Percentiles rank a stretch among this genome's conserved stretches.
Evolutionary conservation across 2,797 vertebrate genomes (phyloP).

Genomic region (Falco naumanni): DNA sequence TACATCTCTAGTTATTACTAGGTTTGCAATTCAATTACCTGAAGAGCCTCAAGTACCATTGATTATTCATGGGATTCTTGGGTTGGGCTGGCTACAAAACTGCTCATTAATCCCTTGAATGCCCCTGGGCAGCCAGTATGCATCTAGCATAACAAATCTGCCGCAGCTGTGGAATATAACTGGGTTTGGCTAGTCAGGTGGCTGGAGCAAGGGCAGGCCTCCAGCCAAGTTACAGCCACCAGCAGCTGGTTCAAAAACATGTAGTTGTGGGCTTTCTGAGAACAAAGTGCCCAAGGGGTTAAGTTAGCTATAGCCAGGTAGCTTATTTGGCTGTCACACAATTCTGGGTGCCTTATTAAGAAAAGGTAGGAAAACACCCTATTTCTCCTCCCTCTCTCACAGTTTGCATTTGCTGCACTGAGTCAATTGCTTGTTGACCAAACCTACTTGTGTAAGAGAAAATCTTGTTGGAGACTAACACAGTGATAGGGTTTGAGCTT

Average conservation of each 20-base stretch:
- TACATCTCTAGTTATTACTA: conserved; percentile 66
- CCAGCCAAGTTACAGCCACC: background rate
- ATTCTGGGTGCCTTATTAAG: background rate
- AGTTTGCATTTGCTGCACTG: background rate
- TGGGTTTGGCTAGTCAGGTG: background rate
- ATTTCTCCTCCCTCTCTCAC: background rate
- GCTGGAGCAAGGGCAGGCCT: background rate
- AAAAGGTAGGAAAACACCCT: background rate
- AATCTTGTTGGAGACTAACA: background rate
- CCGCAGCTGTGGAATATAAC: background rate
- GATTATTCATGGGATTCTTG: conserved; percentile 75
- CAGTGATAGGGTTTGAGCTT: background rate
- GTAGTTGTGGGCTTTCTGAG: background rate
- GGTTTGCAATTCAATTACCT: conserved; percentile 74
- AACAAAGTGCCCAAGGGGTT: background rate
- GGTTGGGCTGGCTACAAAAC: conserved; percentile 51
- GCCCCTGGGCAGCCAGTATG: conserved; percentile 34
- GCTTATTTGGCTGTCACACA: background rate
- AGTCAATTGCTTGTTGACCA: background rate
- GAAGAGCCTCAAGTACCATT: conserved; percentile 65
- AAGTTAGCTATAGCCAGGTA: background rate
- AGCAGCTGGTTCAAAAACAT: background rate
- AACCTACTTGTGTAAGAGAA: background rate
- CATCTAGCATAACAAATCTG: conserved; percentile 35
- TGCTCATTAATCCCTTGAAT: conserved; percentile 72